Conservation (phyloP, 2,888 invertebrate species). For the Molanna angustata region DNA sequence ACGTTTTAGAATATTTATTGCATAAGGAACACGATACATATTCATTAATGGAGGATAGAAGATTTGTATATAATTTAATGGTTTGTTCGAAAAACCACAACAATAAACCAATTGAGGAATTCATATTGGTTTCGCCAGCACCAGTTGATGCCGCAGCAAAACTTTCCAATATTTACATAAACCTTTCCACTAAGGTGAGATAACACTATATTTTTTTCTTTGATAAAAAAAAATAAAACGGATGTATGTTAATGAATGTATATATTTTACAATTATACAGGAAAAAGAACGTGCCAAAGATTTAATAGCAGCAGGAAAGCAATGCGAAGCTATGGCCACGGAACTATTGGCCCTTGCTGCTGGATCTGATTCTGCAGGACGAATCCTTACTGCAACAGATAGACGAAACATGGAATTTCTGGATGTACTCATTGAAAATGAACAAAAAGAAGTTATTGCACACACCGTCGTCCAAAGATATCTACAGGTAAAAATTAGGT, state of each 20-base stretch:
- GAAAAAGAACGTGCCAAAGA: constrained; percentile 99
- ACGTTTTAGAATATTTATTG: constrained; percentile 92
- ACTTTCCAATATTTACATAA: constrained; percentile 87
- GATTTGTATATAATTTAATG: constrained; percentile 98
- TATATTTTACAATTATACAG: too few relatives aligned
- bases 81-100: constrained; percentile 94
- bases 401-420: constrained; percentile 91
- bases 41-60: constrained; percentile 93
- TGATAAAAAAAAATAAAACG: too few relatives aligned
- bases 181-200: constrained; percentile 76
- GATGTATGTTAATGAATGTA: too few relatives aligned
- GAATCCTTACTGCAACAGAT: constrained; percentile 93
- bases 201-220: too few relatives aligned
- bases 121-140: constrained; percentile 97
- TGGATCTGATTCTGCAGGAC: constrained; percentile 90
- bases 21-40: constrained; percentile 98
- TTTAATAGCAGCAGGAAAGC: constrained; percentile 90
- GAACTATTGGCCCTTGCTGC: constrained; percentile 92
- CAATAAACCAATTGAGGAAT: constrained; percentile 96
- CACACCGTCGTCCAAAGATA: constrained; percentile 97
- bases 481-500: constrained; percentile 69
- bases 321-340: constrained; percentile 97
- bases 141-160: constrained; percentile 99
- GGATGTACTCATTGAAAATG: constrained; percentile 96
- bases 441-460: constrained; percentile 96